Percentiles rank a stretch among this genome's conserved stretches.
These are phyloP conservation scores for Penaeus japonicus DNA, from an alignment of 1,140 invertebrate genomes.

Conservation along the genomic window DNA sequence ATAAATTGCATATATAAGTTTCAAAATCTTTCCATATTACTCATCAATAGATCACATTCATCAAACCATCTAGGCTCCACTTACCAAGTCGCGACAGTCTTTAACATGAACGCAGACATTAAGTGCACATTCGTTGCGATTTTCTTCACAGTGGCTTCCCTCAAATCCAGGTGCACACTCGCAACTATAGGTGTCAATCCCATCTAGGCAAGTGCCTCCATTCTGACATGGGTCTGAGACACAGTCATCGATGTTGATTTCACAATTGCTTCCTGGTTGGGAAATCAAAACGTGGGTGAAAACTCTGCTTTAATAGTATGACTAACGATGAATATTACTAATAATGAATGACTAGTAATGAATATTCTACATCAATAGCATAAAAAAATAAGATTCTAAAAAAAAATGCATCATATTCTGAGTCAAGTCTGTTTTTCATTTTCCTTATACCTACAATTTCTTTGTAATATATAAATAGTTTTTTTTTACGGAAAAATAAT, in stretches of 20 bases:
- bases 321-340: too few species aligned
- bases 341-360: too few species aligned
- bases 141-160: slow-evolving; percentile 66
- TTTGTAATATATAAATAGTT: too few species aligned
- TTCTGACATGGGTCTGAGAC: slow-evolving; percentile 62
- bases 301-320: too few species aligned
- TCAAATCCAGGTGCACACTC: slow-evolving; percentile 67
- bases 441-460: too few species aligned
- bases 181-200: slow-evolving; percentile 61
- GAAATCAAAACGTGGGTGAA: background rate
- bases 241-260: slow-evolving; percentile 56
- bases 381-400: too few species aligned
- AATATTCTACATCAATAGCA: too few species aligned
- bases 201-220: slow-evolving; percentile 61
- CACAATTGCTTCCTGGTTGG: slow-evolving; percentile 36
- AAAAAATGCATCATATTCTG: too few species aligned
- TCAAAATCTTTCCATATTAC: slow-evolving; percentile 37
- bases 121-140: slow-evolving; percentile 60
- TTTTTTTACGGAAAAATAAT: background rate
- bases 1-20: too few species aligned
- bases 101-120: slow-evolving; percentile 62
- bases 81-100: slow-evolving; percentile 60
- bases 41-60: slow-evolving; percentile 63
- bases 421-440: too few species aligned
- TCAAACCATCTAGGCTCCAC: slow-evolving; percentile 60